Evolutionary conservation across 2,888 invertebrate species (phyloP).

Genomic region (Baccha elongata): DNA sequence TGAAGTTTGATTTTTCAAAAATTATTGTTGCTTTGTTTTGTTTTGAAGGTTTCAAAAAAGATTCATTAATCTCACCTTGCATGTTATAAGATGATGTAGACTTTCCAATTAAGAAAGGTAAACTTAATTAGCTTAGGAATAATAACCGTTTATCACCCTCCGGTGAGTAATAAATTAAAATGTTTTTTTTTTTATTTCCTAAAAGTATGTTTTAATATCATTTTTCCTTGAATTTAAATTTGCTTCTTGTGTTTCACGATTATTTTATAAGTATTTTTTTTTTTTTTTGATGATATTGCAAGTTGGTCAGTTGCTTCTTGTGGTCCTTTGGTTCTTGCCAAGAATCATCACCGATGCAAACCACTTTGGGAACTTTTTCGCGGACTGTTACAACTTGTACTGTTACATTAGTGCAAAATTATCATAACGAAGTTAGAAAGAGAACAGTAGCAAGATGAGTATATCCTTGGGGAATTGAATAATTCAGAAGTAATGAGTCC

Average conservation of each 20-base stretch:
- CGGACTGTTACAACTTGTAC: too few species aligned
- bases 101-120: background rate
- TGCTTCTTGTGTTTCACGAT: constrained; percentile 30
- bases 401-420: constrained; percentile 35
- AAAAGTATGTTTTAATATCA: constrained; percentile 73
- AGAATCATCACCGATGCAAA: constrained; percentile 4
- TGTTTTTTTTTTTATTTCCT: constrained; percentile 56
- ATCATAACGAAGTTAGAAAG: constrained; percentile 66
- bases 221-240: constrained; percentile 72
- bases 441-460: constrained; percentile 32
- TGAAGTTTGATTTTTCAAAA: constrained; percentile 37
- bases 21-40: background rate
- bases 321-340: constrained; percentile 18
- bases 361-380: constrained; percentile 2
- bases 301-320: constrained; percentile 29
- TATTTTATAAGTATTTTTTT: constrained; percentile 32
- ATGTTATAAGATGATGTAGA: background rate
- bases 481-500: constrained; percentile 65
- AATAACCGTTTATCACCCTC: constrained; percentile 65
- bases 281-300: constrained; percentile 39
- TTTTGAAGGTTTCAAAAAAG: too few species aligned
- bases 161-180: constrained; percentile 70
- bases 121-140: constrained; percentile 30
- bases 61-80: constrained; percentile 13
- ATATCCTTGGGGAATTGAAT: constrained; percentile 68